Evolutionary conservation across 2,113 vertebrate genomes (phyloP).

Genomic region (Lates calcarifer): DNA sequence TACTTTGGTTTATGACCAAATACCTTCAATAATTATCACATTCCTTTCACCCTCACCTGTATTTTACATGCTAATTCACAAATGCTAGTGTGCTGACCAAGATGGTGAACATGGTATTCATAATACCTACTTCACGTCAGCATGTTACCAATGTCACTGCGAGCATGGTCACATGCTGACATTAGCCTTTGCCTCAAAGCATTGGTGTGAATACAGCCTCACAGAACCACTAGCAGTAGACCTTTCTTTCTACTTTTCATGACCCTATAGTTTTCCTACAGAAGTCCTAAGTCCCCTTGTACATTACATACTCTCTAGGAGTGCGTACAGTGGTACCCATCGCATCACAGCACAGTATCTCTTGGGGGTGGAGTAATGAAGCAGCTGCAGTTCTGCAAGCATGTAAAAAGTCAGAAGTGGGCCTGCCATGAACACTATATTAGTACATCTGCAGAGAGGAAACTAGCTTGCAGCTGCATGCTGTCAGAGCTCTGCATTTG

Average conservation of each 20-base stretch:
- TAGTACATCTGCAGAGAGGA: slow-evolving; percentile 17
- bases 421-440: slow-evolving; percentile 20
- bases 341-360: slow-evolving; percentile 33
- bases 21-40: not conserved
- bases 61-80: not conserved
- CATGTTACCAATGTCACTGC: not conserved
- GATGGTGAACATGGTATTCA: not conserved
- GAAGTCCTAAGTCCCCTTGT: not conserved
- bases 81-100: not conserved
- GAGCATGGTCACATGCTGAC: not conserved
- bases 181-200: not conserved
- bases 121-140: not conserved
- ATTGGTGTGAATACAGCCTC: not conserved
- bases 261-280: not conserved
- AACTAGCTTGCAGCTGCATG: slow-evolving; percentile 12
- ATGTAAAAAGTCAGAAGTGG: slow-evolving; percentile 24
- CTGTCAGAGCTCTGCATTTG: not conserved
- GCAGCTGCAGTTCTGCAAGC: slow-evolving; percentile 60
- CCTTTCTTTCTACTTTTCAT: not conserved
- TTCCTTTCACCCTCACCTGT: not conserved
- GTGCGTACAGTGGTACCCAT: slow-evolving; percentile 10
- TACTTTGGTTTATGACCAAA: not conserved
- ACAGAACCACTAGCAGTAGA: not conserved
- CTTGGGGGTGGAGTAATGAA: slow-evolving; percentile 41
- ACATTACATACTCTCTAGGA: not conserved